These are phyloP conservation scores for Ptychodera flava DNA, from an alignment of 35 echinoderm and acorn worm genomes.

Conservation along the genomic window DNA sequence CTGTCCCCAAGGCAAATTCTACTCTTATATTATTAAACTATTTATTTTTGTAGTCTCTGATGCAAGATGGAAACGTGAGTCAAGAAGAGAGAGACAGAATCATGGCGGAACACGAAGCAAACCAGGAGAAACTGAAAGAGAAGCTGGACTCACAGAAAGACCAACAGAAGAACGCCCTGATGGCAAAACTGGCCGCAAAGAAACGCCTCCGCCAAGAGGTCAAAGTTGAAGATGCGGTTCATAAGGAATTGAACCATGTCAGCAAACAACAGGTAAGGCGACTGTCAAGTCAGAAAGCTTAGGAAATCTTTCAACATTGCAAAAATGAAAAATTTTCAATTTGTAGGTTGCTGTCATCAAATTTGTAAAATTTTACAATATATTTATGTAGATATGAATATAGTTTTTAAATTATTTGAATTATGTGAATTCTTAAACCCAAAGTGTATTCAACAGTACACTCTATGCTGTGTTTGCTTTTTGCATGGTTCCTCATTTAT, in stretches of 20 bases:
- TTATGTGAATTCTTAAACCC: too few species aligned
- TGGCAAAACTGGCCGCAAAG: constrained; percentile 72
- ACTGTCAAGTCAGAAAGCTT: too few species aligned
- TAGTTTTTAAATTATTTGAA: too few species aligned
- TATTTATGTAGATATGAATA: too few species aligned
- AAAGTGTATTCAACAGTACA: too few species aligned
- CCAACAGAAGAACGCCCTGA: constrained; percentile 38
- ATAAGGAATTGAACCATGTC: constrained; percentile 77
- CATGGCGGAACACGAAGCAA: constrained; percentile 45
- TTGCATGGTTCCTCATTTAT: too few species aligned
- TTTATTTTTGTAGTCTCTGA: constrained; percentile 15
- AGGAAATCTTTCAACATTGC: too few species aligned
- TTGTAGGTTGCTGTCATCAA: too few species aligned
- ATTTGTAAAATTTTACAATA: too few species aligned
- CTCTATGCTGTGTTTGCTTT: too few species aligned
- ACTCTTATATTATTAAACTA: background rate
- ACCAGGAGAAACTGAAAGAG: constrained; percentile 11
- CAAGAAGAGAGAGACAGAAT: constrained; percentile 48
- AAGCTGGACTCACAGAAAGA: constrained; percentile 20
- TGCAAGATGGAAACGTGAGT: constrained; percentile 22
- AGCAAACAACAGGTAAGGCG: constrained; percentile 82
- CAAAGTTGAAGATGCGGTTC: constrained; percentile 57
- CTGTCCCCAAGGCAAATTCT: background rate
- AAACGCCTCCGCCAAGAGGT: constrained; percentile 71
- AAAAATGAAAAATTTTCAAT: too few species aligned